Conservation (phyloP, 1,140 invertebrate genomes). For the Rhyzopertha dominica region DNA sequence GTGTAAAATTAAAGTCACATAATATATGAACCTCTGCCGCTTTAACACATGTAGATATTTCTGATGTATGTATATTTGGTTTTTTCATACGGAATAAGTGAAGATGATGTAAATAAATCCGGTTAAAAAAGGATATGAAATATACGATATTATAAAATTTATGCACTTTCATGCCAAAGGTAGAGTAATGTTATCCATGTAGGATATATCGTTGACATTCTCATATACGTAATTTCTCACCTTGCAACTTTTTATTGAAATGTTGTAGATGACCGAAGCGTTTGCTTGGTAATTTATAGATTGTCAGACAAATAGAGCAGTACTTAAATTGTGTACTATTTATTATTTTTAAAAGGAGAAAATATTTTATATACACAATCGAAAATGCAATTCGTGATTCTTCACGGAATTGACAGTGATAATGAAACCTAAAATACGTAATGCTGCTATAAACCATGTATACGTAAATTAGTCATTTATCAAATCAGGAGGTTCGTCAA, state of each 20-base stretch:
- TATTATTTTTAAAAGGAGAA: constrained; percentile 28
- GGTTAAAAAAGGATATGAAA: constrained; percentile 44
- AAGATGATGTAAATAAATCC: constrained; percentile 39
- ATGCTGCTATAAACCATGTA: constrained; percentile 41
- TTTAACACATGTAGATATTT: constrained; percentile 40
- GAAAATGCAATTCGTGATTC: constrained; percentile 16
- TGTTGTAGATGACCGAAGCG: too few species aligned
- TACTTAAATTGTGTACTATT: too few species aligned
- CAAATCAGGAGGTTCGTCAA: constrained; percentile 27
- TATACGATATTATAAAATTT: constrained; percentile 43
- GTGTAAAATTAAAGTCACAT: too few species aligned
- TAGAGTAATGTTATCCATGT: constrained; percentile 44
- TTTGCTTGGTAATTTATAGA: too few species aligned
- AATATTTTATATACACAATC: constrained; percentile 35
- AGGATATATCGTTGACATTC: constrained; percentile 27
- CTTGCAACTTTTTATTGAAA: constrained; percentile 1
- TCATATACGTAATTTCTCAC: constrained; percentile 15
- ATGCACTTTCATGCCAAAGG: constrained; percentile 47
- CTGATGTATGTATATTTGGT: constrained; percentile 42
- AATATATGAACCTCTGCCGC: too few species aligned
- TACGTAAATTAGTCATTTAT: constrained; percentile 37
- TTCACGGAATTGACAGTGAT: constrained; percentile 30
- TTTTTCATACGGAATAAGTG: constrained; percentile 28
- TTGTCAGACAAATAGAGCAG: too few species aligned
- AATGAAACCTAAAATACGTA: constrained; percentile 40